Percentiles rank a stretch among this genome's conserved stretches.
These are phyloP conservation scores for Kryptolebias marmoratus DNA, from an alignment of 2,113 vertebrate genomes.

Conservation along the genomic window DNA sequence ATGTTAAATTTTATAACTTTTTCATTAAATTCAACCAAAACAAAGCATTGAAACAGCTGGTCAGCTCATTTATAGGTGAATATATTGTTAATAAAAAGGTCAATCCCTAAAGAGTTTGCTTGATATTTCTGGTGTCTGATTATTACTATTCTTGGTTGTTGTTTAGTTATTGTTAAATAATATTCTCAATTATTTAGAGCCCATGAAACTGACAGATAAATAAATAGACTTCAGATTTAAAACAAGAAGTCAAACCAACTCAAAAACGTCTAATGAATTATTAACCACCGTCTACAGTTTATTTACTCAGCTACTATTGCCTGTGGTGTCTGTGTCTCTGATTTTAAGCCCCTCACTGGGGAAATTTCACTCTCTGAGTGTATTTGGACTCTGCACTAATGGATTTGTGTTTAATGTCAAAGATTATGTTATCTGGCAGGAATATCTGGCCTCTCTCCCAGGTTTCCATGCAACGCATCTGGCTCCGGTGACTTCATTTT, in stretches of 20 bases:
- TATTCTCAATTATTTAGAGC: neutral
- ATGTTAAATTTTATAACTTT: no score
- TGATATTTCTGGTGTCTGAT: no score
- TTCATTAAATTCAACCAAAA: no score
- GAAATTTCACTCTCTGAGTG: conserved; percentile 24
- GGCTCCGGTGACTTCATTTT: conserved; percentile 36
- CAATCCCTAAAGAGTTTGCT: no score
- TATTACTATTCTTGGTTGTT: no score
- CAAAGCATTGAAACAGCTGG: no score
- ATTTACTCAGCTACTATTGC: conserved; percentile 36
- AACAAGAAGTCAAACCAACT: conserved; percentile 1
- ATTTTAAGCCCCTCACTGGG: neutral
- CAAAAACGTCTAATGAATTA: conserved; percentile 51
- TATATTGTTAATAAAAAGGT: no score
- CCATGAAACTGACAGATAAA: neutral
- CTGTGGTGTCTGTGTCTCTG: conserved; percentile 7
- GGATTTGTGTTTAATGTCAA: conserved; percentile 46
- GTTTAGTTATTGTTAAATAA: neutral
- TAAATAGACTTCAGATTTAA: neutral
- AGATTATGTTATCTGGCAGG: conserved; percentile 30
- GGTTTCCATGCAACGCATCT: conserved; percentile 47
- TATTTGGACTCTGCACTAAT: conserved; percentile 46
- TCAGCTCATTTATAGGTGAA: no score
- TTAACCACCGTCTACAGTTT: conserved; percentile 54
- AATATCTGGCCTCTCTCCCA: conserved; percentile 18